phyloP scores from a whole-genome alignment of 2,113 vertebrate species.

The Micronisus gabar region DNA sequence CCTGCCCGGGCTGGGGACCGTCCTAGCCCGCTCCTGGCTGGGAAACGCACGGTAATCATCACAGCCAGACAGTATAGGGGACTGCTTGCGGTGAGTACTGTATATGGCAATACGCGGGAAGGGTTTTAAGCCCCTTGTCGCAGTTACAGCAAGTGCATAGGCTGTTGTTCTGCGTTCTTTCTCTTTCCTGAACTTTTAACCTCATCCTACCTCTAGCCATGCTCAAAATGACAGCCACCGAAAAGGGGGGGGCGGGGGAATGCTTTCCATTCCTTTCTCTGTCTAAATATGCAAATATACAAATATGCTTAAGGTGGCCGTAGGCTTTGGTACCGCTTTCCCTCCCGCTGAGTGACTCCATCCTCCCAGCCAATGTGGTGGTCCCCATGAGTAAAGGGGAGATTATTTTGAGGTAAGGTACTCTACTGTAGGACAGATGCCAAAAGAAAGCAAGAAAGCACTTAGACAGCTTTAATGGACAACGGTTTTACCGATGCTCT shows the following conservation, averaged over 20 bases:
- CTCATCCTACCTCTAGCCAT: constrained; percentile 48
- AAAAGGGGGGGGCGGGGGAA: background rate
- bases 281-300: constrained; percentile 35
- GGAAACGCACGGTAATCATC: background rate
- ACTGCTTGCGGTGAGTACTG: background rate
- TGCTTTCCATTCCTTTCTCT: constrained; percentile 39
- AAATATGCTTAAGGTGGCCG: background rate
- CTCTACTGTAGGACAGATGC: background rate
- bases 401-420: background rate
- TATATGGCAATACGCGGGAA: background rate
- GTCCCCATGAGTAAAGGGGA: background rate
- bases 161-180: background rate
- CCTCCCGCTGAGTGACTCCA: background rate
- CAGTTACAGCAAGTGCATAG: background rate
- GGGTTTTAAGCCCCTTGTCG: background rate
- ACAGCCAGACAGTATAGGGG: background rate
- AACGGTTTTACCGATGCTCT: background rate
- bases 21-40: background rate
- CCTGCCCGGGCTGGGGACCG: background rate
- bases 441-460: background rate
- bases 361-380: background rate
- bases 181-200: constrained; percentile 49
- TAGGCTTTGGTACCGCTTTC: background rate
- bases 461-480: background rate
- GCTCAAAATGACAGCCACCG: constrained; percentile 2